Evolutionary conservation across 2,797 vertebrate species (phyloP).

Genomic region (Lemur catta): DNA sequence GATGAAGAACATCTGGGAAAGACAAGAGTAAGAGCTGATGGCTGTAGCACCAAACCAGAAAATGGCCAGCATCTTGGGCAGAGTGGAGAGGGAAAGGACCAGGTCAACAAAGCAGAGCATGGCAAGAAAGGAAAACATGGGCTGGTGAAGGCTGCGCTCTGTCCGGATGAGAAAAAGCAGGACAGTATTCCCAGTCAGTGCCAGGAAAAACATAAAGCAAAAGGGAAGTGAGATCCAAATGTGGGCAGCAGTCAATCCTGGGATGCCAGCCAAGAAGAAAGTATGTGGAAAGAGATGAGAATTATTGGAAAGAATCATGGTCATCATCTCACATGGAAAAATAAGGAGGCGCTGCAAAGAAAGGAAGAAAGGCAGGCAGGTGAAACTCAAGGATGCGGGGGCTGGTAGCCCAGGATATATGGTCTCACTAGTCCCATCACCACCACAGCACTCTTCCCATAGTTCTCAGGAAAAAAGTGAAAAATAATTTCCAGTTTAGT

Average conservation of each 20-base stretch:
- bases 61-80: slow-evolving; percentile 80
- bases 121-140: slow-evolving; percentile 87
- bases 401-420: background rate
- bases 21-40: slow-evolving; percentile 70
- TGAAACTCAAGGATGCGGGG: background rate
- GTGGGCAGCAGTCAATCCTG: slow-evolving; percentile 47
- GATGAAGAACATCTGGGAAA: slow-evolving; percentile 83
- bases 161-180: slow-evolving; percentile 81
- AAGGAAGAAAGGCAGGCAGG: background rate
- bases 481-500: background rate
- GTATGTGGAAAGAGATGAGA: slow-evolving; percentile 55
- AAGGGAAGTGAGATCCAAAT: slow-evolving; percentile 69
- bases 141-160: slow-evolving; percentile 81
- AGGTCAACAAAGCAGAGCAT: slow-evolving; percentile 83
- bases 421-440: background rate
- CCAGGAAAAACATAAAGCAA: slow-evolving; percentile 69
- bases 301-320: slow-evolving; percentile 12
- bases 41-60: slow-evolving; percentile 65
- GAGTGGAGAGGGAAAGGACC: slow-evolving; percentile 80
- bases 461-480: background rate
- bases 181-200: slow-evolving; percentile 83
- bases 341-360: background rate
- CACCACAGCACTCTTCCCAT: background rate
- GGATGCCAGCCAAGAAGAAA: slow-evolving; percentile 70
- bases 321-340: background rate